Conservation (phyloP, 1,140 invertebrate genomes). For the Zaprionus tsacasi region DNA sequence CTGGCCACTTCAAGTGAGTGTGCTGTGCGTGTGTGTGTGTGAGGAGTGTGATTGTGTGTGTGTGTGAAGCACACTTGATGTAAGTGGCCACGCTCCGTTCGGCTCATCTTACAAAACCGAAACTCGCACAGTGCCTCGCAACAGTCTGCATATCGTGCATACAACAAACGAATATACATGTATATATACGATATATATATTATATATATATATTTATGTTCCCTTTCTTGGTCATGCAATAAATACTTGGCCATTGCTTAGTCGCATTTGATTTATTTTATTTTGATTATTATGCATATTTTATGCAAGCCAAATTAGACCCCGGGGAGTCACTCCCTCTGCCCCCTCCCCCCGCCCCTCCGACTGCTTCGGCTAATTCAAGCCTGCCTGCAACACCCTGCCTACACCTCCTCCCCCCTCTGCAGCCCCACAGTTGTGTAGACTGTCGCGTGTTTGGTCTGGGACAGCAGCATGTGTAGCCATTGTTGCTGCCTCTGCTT, state of each 20-base stretch:
- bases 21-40: conserved; percentile 28
- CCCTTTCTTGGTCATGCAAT: conserved; percentile 48
- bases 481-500: conserved; percentile 48
- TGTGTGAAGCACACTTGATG: conserved; percentile 51
- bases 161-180: conserved; percentile 7
- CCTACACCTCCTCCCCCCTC: not conserved
- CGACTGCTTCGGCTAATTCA: conserved; percentile 35
- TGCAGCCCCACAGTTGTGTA: not conserved
- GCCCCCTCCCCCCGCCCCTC: not conserved
- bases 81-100: conserved; percentile 55
- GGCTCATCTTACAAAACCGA: conserved; percentile 48
- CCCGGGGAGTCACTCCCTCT: conserved; percentile 35
- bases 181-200: conserved; percentile 1
- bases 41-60: conserved; percentile 31
- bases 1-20: conserved; percentile 55
- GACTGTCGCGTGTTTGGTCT: conserved; percentile 42
- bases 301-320: conserved; percentile 63
- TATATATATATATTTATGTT: conserved; percentile 11
- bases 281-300: conserved; percentile 81
- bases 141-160: conserved; percentile 1
- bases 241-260: conserved; percentile 59
- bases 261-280: conserved; percentile 75
- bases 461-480: conserved; percentile 58
- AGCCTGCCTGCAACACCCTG: not conserved
- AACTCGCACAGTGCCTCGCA: conserved; percentile 19